Conservation (phyloP, 2,113 vertebrate species). For the Aix galericulata region DNA sequence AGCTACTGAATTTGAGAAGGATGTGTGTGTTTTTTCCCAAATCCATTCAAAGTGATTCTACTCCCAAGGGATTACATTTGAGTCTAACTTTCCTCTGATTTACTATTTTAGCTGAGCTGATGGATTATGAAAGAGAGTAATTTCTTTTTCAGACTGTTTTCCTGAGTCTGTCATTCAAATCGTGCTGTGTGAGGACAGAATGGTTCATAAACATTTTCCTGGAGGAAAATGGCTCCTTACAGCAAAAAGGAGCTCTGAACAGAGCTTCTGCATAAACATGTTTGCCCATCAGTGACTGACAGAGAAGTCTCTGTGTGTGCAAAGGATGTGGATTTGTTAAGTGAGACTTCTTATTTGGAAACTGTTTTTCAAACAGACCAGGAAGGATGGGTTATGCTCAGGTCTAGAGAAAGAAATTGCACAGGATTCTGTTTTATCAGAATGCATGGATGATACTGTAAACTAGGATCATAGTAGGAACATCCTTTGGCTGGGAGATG, state of each 20-base stretch:
- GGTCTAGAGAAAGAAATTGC: background rate
- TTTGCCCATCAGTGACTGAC: conserved; percentile 29
- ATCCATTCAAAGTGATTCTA: conserved; percentile 34
- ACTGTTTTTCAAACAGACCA: conserved; percentile 1
- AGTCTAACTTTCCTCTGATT: conserved; percentile 44
- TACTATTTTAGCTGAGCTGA: conserved; percentile 40
- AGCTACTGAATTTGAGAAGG: conserved; percentile 36
- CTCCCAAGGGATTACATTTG: conserved; percentile 25
- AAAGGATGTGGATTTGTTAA: conserved; percentile 38
- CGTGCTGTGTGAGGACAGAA: conserved; percentile 1
- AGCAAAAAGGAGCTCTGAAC: conserved; percentile 36
- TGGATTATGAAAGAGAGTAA: conserved; percentile 55
- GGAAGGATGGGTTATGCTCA: background rate
- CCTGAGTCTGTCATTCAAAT: conserved; percentile 40
- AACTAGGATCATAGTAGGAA: background rate
- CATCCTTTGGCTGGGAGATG: background rate
- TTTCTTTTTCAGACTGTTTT: conserved; percentile 59
- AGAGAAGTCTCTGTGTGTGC: conserved; percentile 47
- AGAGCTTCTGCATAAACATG: conserved; percentile 14
- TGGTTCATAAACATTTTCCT: conserved; percentile 45
- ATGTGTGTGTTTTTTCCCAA: background rate
- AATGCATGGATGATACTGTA: background rate
- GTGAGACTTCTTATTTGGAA: conserved; percentile 30
- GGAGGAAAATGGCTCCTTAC: conserved; percentile 35
- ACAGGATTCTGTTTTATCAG: background rate